Base-by-base conservation (phyloP, 2,797 vertebrate genomes). In the Yasuhikotakia modesta region DNA sequence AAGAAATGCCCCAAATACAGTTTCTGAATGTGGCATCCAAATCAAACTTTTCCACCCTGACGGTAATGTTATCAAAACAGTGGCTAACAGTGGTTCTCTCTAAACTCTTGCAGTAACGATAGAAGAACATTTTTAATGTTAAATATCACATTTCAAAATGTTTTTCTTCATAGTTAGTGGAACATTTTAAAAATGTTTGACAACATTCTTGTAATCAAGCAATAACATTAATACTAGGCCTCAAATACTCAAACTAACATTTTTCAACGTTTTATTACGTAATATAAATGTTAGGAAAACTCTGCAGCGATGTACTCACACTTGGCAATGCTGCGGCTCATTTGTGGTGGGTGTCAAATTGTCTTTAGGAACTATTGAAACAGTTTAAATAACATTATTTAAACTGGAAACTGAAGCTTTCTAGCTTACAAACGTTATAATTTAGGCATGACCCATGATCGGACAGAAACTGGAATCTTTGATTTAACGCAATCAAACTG, bases 351-450 rank as follows among this genome's bases (percentile, higher is more conserved):
- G 81, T 24, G 45, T 76, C 45, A 70, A 73, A 76, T 63, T 70
- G 77, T 65, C 80, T 79, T 63, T 43, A n/a, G 70, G 77, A 65
- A 39, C 43, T 64, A 69, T 70, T 72, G 58, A 76, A 81, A 53
- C 5, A 0, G 35, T 68, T 61, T 4, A 39, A 39, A 10, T 39
- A 67, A 45, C 32, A 48, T 68, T 76, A 45, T 65, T 57, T 27
- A 65, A 76, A n/a, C 24, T 57, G 16, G 63, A 76, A 58, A 58
- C 27, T 11, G 19, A 63, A 35, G 60, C 60, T 35, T 35, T 35
- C 60, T 17, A 35, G 60, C 60, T 11, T n/a, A 32, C 60, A 10
- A 19, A 35, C 60, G 4, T 35, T 35, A 35, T 35, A 39, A 48
- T 50, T 68, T 24, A 32, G 72, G 53, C 53, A 2, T 53, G 63